phyloP scores from a whole-genome alignment of 2,797 vertebrate species.

The Acrocephalus scirpaceus region DNA sequence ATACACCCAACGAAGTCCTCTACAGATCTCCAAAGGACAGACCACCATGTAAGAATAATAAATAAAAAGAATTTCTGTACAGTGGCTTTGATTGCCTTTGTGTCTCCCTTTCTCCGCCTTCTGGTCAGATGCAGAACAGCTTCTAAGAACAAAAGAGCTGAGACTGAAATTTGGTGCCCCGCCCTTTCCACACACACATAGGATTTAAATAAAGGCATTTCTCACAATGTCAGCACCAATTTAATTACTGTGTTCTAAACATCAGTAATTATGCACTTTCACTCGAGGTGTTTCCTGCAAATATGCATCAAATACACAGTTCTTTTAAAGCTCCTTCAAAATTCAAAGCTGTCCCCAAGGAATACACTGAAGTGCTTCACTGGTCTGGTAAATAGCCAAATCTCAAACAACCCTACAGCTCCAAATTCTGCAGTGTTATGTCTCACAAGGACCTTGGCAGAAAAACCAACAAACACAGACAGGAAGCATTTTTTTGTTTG shows the following conservation, averaged over 20 bases:
- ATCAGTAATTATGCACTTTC: background rate
- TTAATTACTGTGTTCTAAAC: background rate
- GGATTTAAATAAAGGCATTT: background rate
- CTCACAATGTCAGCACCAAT: background rate
- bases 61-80: background rate
- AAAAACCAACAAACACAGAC: background rate
- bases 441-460: background rate
- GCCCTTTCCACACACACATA: accelerated
- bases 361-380: background rate
- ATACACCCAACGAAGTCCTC: background rate
- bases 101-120: constrained; percentile 44
- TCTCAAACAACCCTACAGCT: background rate
- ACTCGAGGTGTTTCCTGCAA: background rate
- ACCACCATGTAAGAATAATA: background rate
- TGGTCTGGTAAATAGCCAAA: background rate
- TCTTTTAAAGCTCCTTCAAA: background rate
- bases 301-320: background rate
- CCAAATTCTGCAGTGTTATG: background rate
- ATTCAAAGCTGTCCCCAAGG: background rate
- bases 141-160: constrained; percentile 32
- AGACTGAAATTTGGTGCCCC: background rate
- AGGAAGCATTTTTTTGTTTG: background rate
- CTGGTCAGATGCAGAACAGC: constrained; percentile 25
- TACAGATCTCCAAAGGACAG: background rate
- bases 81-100: background rate